Base-by-base conservation (phyloP, 1,140 invertebrate genomes). In the Drosophila navojoa region DNA sequence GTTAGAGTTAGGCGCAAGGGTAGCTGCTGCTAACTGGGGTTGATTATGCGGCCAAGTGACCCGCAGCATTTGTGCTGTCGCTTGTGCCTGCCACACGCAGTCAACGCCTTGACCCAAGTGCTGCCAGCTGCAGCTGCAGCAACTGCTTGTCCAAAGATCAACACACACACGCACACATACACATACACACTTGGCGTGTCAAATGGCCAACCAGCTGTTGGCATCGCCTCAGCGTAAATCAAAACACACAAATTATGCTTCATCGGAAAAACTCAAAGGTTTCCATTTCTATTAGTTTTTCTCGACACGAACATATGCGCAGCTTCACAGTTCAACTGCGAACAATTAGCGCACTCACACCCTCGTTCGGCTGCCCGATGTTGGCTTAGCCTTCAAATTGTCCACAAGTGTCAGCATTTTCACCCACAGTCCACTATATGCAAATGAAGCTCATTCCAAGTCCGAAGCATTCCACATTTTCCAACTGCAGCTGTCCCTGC, bases 41-140 rank as follows among this genome's bases (percentile, higher is more conserved):
- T 87, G 82, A 54, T 76, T 57, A 60, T 69, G 71, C 64, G 45
- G 55, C 32, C 49, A 40, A 73, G 53, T 64, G 75, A 73, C 81
- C 82, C 81, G 81, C 81, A 86, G 82, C 61, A 76, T 64, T 85
- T 67, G 47, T 67, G 47, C 38, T 57, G 57, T 67, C 78, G 82
- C 81, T 78, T 86, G 81, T 62, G 81, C 66, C 81, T 81, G 82
- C 81, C 81, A 86, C 81, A 86, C 82, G 81, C 81, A 86, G 68
- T 22, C 55, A 47, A 64, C 76, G 76, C 76, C 75, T 86, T 85
- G 81, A 79, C 76, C 73, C 80, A 53, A 45, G 63, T 64, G 44
- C 52, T 76, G 62, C 62, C 60, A 40, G 35, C 38, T 60, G n/a
- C 45, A 42, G 53, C 67, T 67, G 55, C 38, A 42, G 60, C 76